Conservation (phyloP, 2,888 invertebrate species). For the Priocnemis perturbator region DNA sequence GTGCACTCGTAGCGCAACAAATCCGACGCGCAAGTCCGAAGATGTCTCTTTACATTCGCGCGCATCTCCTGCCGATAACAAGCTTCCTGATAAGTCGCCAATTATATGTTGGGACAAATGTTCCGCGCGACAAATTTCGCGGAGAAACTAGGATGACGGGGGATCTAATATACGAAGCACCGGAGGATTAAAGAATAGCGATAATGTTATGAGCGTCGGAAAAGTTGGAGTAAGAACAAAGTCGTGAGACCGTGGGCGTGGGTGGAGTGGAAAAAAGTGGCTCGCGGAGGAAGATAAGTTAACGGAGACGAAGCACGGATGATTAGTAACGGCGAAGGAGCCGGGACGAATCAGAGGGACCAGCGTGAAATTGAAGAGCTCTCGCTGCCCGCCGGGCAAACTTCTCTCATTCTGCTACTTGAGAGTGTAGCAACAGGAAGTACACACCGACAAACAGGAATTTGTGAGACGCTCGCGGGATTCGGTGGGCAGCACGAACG, state of each 20-base stretch:
- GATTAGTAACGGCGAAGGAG: slow-evolving; percentile 35
- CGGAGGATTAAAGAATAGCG: neutral
- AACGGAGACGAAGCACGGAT: slow-evolving; percentile 4
- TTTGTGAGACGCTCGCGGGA: slow-evolving; percentile 4
- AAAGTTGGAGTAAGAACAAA: neutral
- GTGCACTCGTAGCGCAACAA: too few relatives aligned
- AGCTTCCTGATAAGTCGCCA: too few relatives aligned
- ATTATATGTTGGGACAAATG: neutral
- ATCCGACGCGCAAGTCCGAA: too few relatives aligned
- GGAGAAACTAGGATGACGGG: too few relatives aligned
- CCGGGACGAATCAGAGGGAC: slow-evolving; percentile 7
- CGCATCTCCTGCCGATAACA: too few relatives aligned
- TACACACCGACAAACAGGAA: slow-evolving; percentile 1
- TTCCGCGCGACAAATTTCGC: slow-evolving; percentile 25
- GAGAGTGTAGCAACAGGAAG: neutral
- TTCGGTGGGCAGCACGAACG: neutral
- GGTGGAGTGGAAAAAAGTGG: neutral
- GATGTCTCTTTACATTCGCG: too few relatives aligned
- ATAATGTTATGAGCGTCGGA: neutral
- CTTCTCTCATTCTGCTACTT: neutral
- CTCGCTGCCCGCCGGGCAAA: slow-evolving; percentile 20
- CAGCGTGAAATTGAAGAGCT: slow-evolving; percentile 18
- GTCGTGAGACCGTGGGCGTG: neutral
- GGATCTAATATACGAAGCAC: too few relatives aligned
- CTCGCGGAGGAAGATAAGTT: neutral